Evolutionary conservation across 2,797 vertebrate genomes (phyloP), one percentile per base, ranked within the genome.

Genomic region (Erithacus rubecula): DNA sequence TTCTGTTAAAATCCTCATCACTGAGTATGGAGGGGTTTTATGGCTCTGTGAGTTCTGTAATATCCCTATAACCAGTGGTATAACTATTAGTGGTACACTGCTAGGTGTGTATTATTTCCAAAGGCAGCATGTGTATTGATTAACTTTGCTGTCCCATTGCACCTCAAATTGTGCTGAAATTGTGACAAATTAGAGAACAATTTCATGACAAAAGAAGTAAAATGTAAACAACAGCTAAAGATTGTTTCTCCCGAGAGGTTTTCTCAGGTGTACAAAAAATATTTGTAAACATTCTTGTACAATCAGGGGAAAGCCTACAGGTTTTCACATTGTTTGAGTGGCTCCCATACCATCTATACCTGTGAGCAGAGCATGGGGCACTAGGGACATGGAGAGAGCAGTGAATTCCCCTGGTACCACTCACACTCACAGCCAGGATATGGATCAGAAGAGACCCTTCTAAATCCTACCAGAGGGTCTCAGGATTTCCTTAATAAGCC

Each of bases 401-500:
- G 17, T 24, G 52, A 49, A 12, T 39, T 82, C 7, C 23, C 65
- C 56, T 65, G 30, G n/a, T 12, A 30, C 16, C 22, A 5, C 19
- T 36, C 62, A 85, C 30, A 15, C 52, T 86, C 21, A 5, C 15
- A 67, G 26, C 74, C 46, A 89, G 65, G 72, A 27, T 22, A 24
- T 20, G 6, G 19, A 49, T 58, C 55, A 88, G 44, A 93, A 76
- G 37, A 92, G 21, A 77, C 11, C 36, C 39, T 92, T 79, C 41
- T 18, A 41, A 87, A 93, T 68, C 87, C 47, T 14, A 79, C 64
- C 70, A 77, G 68, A 93, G 37, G 90, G 62, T 90, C 87, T 92
- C 86, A 89, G 39, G 15, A 62, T 95, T 96, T 94, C 83, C 49
- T 81, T 46, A 47, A 34, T 55, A 94, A 93, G 52, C n/a, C 63